phyloP scores from a whole-genome alignment of 2,888 invertebrate species.

The Agrenia bidenticulata region DNA sequence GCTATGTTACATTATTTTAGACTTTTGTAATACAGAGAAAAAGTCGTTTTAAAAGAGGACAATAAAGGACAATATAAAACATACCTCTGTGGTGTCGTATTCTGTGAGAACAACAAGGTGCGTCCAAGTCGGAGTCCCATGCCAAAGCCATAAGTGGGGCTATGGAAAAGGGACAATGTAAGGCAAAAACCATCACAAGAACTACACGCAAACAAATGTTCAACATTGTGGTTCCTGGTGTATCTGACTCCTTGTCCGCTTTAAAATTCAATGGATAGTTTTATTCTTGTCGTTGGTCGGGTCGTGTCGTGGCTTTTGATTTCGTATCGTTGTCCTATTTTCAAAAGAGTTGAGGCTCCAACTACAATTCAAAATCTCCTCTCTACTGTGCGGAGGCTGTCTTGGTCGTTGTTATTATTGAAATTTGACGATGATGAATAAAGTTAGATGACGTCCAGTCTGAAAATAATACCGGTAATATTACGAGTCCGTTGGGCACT shows the following conservation, averaged over 20 bases:
- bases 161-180: conserved; percentile 53
- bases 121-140: conserved; percentile 52
- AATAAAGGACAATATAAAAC: conserved; percentile 16
- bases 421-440: conserved; percentile 1
- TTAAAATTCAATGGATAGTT: not conserved
- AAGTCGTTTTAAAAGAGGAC: not conserved
- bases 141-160: conserved; percentile 53
- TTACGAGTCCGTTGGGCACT: not conserved
- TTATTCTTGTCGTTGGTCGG: not conserved
- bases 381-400: not conserved
- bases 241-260: not conserved
- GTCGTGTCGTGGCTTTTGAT: no score
- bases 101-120: conserved; percentile 52
- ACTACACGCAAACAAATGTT: conserved; percentile 52
- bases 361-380: not conserved
- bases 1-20: not conserved
- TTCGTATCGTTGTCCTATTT: no score
- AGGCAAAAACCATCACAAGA: conserved; percentile 53
- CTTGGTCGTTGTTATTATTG: not conserved
- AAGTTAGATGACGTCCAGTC: not conserved
- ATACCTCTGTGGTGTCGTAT: conserved; percentile 53
- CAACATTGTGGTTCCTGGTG: conserved; percentile 45
- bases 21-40: not conserved
- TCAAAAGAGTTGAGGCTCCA: not conserved
- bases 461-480: not conserved